Base-by-base conservation (phyloP, 2,113 vertebrate species). In the Phylloscopus trochilus region DNA sequence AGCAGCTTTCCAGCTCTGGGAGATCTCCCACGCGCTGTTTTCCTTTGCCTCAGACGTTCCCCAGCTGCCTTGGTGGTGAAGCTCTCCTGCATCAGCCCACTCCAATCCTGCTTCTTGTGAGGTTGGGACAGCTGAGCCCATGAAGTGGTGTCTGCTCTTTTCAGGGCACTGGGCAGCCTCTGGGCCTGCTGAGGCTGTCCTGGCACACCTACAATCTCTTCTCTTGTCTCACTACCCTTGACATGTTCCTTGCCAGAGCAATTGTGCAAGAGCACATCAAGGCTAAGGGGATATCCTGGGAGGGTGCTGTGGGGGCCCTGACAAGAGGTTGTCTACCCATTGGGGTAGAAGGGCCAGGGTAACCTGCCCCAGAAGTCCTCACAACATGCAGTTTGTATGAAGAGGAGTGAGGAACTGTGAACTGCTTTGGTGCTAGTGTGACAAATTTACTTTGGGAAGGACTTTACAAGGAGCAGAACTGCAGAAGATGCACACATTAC, bases 1-100 rank as follows among this genome's bases (percentile, higher is more conserved):
- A 93, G 83, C 80, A 90, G 10, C 83, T 93, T 81, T 35, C 72
- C 73, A 78, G 9, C 73, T 70, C 24, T 41, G 56, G 60, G 72
- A 90, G 39, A 58, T 82, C 74, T 87, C 92, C 90, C 87, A 95
- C 66, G 0, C 79, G 44, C 49, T 96, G 82, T 90, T 95, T 96
- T 35, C 44, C 70, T 90, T 90, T 60, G 46, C 93, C 70, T 94
- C 90, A 87, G 92, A 91, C 0, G 4, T 90, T 93, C 75, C 37
- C 53, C 74, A 82, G 87, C 93, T 96, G 83, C 85, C 46, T 85
- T 56, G 68, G 39, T 52, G 75, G 70, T 66, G 76, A 52, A 67
- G 59, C 49, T 90, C 63, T 92, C 55, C 60, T 8, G 4, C 64
- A 80, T 59, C 68, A 93, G 68, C 89, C 67, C 21, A 67, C 74